These are phyloP conservation scores for Silurus lanzhouensis DNA, from an alignment of 2,797 vertebrate species.

Conservation along the genomic window DNA sequence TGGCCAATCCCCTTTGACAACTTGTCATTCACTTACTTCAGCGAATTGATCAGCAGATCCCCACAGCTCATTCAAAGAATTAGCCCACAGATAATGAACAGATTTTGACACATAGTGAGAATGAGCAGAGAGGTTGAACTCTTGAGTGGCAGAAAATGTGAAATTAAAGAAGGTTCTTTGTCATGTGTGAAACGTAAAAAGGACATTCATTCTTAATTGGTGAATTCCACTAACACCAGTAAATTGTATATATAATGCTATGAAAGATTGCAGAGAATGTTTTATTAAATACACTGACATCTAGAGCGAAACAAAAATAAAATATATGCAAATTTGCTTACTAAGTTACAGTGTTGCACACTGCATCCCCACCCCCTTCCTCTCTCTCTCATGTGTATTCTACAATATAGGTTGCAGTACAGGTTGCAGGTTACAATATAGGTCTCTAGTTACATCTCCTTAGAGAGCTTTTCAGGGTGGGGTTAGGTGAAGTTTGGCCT, in stretches of 20 bases:
- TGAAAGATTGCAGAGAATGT: neutral
- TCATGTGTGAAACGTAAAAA: neutral
- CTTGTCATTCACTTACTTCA: conserved; percentile 62
- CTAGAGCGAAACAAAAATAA: neutral
- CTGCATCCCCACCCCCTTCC: no score
- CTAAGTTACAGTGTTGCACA: neutral
- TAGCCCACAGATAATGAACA: conserved; percentile 21
- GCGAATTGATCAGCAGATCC: conserved; percentile 53
- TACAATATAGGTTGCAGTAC: neutral
- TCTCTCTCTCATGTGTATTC: neutral
- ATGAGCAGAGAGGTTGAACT: conserved; percentile 18
- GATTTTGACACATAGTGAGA: neutral
- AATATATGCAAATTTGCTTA: neutral
- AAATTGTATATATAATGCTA: neutral
- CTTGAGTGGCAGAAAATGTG: conserved; percentile 9
- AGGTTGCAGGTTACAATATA: neutral
- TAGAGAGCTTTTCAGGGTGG: conserved; percentile 24
- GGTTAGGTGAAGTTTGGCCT: conserved; percentile 31
- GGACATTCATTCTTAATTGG: neutral
- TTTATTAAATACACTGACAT: neutral
- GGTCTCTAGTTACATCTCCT: conserved; percentile 32
- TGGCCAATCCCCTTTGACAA: conserved; percentile 65
- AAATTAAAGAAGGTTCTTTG: conserved; percentile 21
- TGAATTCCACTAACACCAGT: neutral
- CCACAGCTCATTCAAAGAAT: neutral